Evolutionary conservation across 2,113 vertebrate species (phyloP), one percentile per base, ranked within the genome.

Genomic region (Electrona antarctica): DNA sequence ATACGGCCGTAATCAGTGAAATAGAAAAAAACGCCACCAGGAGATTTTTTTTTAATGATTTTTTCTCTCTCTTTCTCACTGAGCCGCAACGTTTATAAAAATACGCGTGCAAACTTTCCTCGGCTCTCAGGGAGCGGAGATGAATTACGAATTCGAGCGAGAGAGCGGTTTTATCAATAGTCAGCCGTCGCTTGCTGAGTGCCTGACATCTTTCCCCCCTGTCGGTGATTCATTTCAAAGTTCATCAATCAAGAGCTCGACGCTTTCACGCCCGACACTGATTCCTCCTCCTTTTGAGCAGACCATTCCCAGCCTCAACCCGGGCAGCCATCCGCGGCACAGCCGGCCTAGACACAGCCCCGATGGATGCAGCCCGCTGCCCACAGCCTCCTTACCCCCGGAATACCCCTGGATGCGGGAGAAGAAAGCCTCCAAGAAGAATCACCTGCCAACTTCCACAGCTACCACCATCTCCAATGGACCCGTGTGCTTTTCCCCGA

Each of bases 161-260:
- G 98, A 99, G 97, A 99, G 96, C 94, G 98, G 98, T 95, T 99
- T 99, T 98, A 99, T 99, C 97, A 99, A 99, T 97, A 99, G 98
- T 95, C 98, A 98, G 96, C 98, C 98, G 95, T 98, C 98, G 97
- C 97, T 99, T 94, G 98, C 98, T 95, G 98, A 99, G 97, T 99
- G 98, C 95, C 96, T 99, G 97, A 98, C 98, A 97, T 99, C 97
- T 96, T 98, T 99, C 95, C 97, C 97, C 97, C 97, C 97, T 97
- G 97, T 99, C 97, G 97, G 95, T 96, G 98, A 98, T 97, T 97
- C 98, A 96, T 99, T 99, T 98, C 97, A 98, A 98, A 98, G 97
- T 99, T 98, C 98, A 99, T 99, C 98, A 99, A 99, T 99, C 97
- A 99, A 98, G 96, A 97, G 95, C 95, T 98, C 97, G 96, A 95